Conservation (phyloP, 1,140 invertebrate species). For the Drosophila navojoa region DNA sequence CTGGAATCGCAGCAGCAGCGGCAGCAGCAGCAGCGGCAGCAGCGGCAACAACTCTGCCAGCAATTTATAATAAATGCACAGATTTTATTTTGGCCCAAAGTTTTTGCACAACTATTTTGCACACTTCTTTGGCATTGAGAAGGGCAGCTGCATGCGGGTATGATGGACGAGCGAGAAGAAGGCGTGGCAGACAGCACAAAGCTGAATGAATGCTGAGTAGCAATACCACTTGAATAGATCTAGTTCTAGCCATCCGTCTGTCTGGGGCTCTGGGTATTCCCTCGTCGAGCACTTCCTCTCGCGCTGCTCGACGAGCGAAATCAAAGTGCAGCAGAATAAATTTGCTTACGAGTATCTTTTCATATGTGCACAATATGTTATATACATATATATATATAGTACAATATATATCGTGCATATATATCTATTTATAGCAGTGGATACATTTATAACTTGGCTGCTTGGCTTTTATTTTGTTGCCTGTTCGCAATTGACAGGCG, state of each 20-base stretch:
- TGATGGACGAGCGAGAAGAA: too few relatives aligned
- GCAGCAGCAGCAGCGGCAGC: neutral
- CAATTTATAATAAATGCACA: slow-evolving; percentile 27
- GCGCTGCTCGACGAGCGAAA: slow-evolving; percentile 28
- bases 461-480: slow-evolving; percentile 31
- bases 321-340: slow-evolving; percentile 70
- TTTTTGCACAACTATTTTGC: slow-evolving; percentile 1
- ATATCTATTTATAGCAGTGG: neutral
- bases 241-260: too few relatives aligned
- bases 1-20: neutral
- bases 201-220: too few relatives aligned
- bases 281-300: neutral
- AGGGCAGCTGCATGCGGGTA: too few relatives aligned
- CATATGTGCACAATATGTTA: slow-evolving; percentile 20
- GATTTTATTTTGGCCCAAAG: slow-evolving; percentile 24
- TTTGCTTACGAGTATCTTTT: slow-evolving; percentile 46
- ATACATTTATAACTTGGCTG: slow-evolving; percentile 10
- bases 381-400: slow-evolving; percentile 16
- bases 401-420: neutral
- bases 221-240: too few relatives aligned
- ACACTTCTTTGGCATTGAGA: neutral
- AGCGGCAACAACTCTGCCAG: slow-evolving; percentile 2
- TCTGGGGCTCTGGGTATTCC: neutral
- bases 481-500: slow-evolving; percentile 74
- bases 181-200: too few relatives aligned